Conservation (phyloP, 2,113 vertebrate species). For the Corythornis cristatus region DNA sequence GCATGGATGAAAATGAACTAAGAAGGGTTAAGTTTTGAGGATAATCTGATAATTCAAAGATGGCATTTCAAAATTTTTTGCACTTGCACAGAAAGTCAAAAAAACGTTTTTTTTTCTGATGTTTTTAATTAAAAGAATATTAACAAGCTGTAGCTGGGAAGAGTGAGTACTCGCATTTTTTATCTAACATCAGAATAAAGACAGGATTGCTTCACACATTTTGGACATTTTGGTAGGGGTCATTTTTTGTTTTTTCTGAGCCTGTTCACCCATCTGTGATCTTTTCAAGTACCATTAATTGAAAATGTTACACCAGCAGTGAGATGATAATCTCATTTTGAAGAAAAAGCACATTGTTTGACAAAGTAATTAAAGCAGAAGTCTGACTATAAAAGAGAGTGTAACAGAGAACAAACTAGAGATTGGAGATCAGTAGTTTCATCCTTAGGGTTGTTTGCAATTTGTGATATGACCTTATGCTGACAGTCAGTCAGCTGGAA, state of each 20-base stretch:
- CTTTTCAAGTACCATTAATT: neutral
- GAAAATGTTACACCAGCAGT: neutral
- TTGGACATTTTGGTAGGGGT: neutral
- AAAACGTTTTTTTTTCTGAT: neutral
- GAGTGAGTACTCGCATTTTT: neutral
- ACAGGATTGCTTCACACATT: neutral
- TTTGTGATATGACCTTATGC: neutral
- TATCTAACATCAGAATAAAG: neutral
- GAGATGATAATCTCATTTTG: neutral
- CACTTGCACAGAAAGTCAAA: neutral
- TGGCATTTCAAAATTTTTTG: neutral
- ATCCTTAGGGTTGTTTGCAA: neutral
- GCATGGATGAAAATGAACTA: neutral
- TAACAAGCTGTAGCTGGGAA: neutral
- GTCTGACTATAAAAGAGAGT: neutral
- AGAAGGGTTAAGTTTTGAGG: neutral
- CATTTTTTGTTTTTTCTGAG: neutral
- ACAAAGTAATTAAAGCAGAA: neutral
- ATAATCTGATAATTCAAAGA: neutral
- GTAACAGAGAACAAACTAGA: neutral
- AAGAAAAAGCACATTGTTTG: neutral
- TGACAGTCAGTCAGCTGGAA: neutral
- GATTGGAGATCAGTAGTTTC: neutral
- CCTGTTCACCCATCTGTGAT: conserved; percentile 29
- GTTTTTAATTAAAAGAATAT: neutral